Conservation (phyloP, 1,140 invertebrate genomes). For the Platyura marginata region DNA sequence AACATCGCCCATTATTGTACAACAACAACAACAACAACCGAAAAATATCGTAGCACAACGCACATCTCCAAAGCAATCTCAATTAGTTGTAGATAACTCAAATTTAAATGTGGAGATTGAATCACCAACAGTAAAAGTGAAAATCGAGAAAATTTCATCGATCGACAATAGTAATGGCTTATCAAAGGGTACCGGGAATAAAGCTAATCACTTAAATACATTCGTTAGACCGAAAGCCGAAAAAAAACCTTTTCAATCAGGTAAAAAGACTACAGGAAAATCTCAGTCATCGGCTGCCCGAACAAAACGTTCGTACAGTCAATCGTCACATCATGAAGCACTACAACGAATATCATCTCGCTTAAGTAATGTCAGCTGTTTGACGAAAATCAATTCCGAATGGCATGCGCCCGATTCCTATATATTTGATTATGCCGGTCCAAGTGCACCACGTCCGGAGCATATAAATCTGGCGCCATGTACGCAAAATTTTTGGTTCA, state of each 20-base stretch:
- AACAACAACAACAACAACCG: no score
- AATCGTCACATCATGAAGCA: slow-evolving; percentile 19
- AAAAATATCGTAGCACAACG: no score
- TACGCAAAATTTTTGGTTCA: slow-evolving; percentile 1
- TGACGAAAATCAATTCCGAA: slow-evolving; percentile 11
- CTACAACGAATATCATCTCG: slow-evolving; percentile 28
- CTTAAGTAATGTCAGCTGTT: no score
- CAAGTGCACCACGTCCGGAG: slow-evolving; percentile 3
- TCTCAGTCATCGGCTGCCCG: neutral
- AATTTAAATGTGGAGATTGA: slow-evolving; percentile 4
- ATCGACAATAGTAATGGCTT: slow-evolving; percentile 10
- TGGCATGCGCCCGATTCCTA: slow-evolving; percentile 29
- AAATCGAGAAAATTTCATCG: neutral
- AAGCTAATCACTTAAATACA: neutral
- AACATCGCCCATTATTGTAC: no score
- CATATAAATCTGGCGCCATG: neutral
- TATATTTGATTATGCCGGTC: slow-evolving; percentile 14
- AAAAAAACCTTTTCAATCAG: neutral
- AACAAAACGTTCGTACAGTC: slow-evolving; percentile 2
- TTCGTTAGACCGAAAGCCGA: slow-evolving; percentile 1
- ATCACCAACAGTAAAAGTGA: slow-evolving; percentile 7
- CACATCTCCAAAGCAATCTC: no score
- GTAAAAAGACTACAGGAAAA: neutral
- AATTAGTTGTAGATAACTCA: slow-evolving; percentile 8
- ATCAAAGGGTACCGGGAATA: slow-evolving; percentile 1